Evolutionary conservation across 2,113 vertebrate species (phyloP).

Genomic region (Triplophysa siluroides): DNA sequence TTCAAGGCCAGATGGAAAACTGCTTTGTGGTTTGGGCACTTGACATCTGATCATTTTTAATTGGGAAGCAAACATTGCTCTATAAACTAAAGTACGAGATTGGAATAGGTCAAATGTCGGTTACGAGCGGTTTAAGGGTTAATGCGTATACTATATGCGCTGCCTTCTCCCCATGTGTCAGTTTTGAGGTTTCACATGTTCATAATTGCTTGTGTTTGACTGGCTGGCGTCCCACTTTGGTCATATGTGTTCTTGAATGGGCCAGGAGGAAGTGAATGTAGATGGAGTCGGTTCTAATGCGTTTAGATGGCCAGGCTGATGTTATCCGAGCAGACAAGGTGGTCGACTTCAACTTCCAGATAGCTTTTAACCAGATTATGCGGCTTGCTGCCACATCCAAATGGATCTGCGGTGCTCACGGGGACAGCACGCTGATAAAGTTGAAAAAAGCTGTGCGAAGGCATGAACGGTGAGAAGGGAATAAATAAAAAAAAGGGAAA

Average conservation of each 20-base stretch:
- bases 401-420: slow-evolving; percentile 6
- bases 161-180: not conserved
- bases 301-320: slow-evolving; percentile 58
- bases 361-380: slow-evolving; percentile 56
- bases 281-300: slow-evolving; percentile 63
- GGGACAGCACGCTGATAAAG: not conserved
- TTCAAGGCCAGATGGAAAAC: not conserved
- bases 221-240: slow-evolving; percentile 39
- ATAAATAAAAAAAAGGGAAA: slow-evolving; percentile 22
- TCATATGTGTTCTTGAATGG: slow-evolving; percentile 66
- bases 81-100: not conserved
- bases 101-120: slow-evolving; percentile 12
- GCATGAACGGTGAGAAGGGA: not conserved
- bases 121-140: not conserved
- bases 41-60: not conserved
- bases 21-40: not conserved
- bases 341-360: slow-evolving; percentile 49
- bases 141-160: not conserved
- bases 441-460: not conserved
- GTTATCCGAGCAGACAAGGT: slow-evolving; percentile 66
- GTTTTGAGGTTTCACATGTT: slow-evolving; percentile 8
- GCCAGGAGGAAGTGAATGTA: slow-evolving; percentile 53
- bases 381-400: slow-evolving; percentile 20
- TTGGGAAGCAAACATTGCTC: slow-evolving; percentile 1
- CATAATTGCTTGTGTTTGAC: slow-evolving; percentile 44